Conservation (phyloP, 2,797 vertebrate genomes). For the Aulostomus chinensis region DNA sequence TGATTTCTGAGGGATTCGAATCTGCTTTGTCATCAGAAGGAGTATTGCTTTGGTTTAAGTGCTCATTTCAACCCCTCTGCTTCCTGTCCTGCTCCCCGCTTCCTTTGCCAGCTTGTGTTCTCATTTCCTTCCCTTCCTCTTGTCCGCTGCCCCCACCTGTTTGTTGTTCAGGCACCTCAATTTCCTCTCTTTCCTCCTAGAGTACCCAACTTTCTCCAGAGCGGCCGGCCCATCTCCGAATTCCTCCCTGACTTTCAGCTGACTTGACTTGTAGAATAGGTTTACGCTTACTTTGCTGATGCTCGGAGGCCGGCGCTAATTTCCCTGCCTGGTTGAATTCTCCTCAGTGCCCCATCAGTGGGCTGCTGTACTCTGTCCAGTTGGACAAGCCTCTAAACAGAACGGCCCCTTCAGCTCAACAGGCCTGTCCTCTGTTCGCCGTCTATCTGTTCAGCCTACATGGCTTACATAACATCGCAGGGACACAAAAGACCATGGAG, state of each 20-base stretch:
- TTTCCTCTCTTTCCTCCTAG: constrained; percentile 17
- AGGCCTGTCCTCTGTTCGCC: constrained; percentile 48
- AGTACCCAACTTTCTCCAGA: too few species aligned
- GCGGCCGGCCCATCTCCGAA: not conserved
- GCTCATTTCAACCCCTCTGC: constrained; percentile 8
- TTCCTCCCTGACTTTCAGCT: constrained; percentile 1
- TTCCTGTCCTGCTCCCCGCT: constrained; percentile 25
- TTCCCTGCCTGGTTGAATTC: constrained; percentile 49
- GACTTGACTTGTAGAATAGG: constrained; percentile 7
- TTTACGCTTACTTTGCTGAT: constrained; percentile 36
- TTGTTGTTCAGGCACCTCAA: not conserved
- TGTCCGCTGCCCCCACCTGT: not conserved
- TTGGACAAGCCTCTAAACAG: too few species aligned
- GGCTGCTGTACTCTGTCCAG: constrained; percentile 47
- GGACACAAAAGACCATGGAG: constrained; percentile 63
- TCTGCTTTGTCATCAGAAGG: constrained; percentile 33
- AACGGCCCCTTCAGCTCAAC: constrained; percentile 61
- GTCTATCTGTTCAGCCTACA: constrained; percentile 57
- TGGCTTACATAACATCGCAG: constrained; percentile 56
- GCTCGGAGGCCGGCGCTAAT: constrained; percentile 20
- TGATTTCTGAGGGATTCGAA: not conserved
- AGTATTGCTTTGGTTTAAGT: too few species aligned
- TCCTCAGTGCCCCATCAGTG: constrained; percentile 42
- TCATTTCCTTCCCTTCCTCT: constrained; percentile 31
- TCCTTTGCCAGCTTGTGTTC: constrained; percentile 28